phyloP scores from a whole-genome alignment of 2,888 invertebrate genomes.

The Hirtodrosophila trivittata region DNA sequence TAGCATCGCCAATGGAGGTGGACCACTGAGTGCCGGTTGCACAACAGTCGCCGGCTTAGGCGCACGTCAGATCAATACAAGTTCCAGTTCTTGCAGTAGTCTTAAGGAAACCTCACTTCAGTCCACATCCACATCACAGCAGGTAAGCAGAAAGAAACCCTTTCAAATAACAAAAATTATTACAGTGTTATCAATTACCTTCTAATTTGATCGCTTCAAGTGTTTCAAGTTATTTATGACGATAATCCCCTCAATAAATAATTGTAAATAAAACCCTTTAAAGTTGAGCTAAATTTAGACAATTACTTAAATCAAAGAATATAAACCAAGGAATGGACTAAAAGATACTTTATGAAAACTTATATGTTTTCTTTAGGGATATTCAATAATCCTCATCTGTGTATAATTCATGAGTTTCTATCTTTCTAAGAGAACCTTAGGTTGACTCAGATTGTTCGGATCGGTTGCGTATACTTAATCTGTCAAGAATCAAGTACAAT shows the following conservation, averaged over 20 bases:
- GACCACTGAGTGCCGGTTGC: conserved; percentile 34
- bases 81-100: conserved; percentile 83
- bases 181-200: conserved; percentile 15
- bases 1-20: conserved; percentile 40
- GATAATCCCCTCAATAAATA: no score
- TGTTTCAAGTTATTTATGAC: conserved; percentile 21
- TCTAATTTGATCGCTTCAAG: conserved; percentile 10
- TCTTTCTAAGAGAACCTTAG: no score
- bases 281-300: conserved; percentile 52
- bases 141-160: conserved; percentile 68
- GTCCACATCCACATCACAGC: conserved; percentile 83
- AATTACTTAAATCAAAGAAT: conserved; percentile 44
- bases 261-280: no score
- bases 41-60: conserved; percentile 49
- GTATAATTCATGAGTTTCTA: no score
- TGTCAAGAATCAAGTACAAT: no score
- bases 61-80: conserved; percentile 81
- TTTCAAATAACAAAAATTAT: not conserved
- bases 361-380: no score
- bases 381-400: no score
- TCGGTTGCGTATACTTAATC: no score
- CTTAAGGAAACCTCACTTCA: conserved; percentile 84
- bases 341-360: no score
- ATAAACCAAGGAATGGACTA: conserved; percentile 6
- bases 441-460: no score